These are phyloP conservation scores for Lochmaea crataegi DNA, from an alignment of 2,888 invertebrate species.

Conservation along the genomic window DNA sequence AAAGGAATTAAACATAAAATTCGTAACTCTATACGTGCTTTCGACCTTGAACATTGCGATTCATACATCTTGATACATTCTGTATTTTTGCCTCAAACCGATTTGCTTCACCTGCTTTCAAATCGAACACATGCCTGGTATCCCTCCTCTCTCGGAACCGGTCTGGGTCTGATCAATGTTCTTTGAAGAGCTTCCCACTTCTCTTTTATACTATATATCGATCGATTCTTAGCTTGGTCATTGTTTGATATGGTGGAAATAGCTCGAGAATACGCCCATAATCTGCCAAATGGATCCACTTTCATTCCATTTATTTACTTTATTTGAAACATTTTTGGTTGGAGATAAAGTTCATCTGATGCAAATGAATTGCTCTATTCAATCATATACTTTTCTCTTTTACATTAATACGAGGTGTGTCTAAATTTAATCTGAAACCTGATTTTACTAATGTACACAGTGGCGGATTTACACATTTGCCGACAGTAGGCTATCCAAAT, in stretches of 20 bases:
- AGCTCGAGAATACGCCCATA: not conserved
- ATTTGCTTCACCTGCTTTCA: not conserved
- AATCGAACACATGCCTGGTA: conserved; percentile 2
- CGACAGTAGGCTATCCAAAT: too few species aligned
- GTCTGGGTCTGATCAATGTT: conserved; percentile 2
- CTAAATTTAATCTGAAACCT: not conserved
- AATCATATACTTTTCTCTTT: not conserved
- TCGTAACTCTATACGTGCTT: not conserved
- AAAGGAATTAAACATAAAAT: too few species aligned
- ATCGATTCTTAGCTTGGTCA: conserved; percentile 2
- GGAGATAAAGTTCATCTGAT: not conserved
- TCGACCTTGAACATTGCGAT: not conserved
- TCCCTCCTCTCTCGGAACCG: not conserved
- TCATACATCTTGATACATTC: not conserved
- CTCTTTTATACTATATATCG: not conserved
- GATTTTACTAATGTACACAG: too few species aligned
- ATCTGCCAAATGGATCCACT: not conserved
- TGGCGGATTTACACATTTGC: too few species aligned
- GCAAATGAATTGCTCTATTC: not conserved
- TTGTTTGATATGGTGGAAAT: conserved; percentile 4
- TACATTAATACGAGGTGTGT: not conserved
- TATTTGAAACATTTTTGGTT: not conserved
- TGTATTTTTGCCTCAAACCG: not conserved
- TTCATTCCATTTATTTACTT: not conserved
- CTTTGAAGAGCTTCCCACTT: conserved; percentile 4